Evolutionary conservation across 2,113 vertebrate species (phyloP).

Genomic region (Perca schrenkii): DNA sequence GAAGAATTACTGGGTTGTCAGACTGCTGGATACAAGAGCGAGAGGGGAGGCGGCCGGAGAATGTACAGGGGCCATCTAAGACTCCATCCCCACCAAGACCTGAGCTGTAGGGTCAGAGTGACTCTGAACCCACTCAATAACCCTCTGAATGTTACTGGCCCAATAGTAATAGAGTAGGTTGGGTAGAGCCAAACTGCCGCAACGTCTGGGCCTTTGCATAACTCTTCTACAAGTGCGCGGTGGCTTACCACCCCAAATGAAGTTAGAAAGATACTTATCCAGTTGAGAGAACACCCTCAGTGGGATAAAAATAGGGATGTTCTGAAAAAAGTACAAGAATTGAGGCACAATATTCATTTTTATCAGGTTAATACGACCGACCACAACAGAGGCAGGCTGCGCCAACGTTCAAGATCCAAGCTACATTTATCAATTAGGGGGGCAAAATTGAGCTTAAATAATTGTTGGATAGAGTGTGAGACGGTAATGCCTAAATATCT

Average conservation of each 20-base stretch:
- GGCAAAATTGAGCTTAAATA: background rate
- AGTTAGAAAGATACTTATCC: background rate
- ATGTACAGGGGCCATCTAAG: background rate
- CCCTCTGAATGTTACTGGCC: background rate
- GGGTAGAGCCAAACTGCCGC: too few relatives aligned
- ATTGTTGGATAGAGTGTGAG: background rate
- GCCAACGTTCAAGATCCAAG: background rate
- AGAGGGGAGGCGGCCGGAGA: background rate
- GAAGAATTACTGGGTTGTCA: background rate
- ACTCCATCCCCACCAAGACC: background rate
- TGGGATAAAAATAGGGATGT: background rate
- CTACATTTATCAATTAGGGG: too few relatives aligned
- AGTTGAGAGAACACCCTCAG: background rate
- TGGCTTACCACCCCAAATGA: background rate
- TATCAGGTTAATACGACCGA: background rate
- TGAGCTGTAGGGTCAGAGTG: background rate
- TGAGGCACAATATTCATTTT: background rate
- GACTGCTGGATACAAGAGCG: background rate
- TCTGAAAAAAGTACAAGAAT: background rate
- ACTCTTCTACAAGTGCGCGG: background rate
- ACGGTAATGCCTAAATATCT: background rate
- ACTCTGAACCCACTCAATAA: background rate
- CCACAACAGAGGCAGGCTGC: background rate
- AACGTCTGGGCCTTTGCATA: background rate
- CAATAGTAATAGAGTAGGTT: too few relatives aligned